Conservation (phyloP, 2,113 vertebrate species). For the Hydrolagus affinis region DNA sequence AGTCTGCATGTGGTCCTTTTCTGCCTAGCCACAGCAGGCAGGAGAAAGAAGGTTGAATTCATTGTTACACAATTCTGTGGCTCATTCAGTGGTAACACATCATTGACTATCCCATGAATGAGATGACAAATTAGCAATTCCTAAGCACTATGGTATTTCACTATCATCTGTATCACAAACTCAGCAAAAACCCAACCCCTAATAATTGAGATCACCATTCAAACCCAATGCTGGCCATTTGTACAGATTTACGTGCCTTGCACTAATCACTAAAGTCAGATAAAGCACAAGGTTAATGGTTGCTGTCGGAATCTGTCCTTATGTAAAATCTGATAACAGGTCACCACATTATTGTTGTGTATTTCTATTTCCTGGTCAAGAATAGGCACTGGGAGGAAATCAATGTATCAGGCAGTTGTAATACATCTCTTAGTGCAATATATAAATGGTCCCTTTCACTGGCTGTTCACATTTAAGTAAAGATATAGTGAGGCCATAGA, state of each 20-base stretch:
- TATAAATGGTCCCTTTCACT: constrained; percentile 73
- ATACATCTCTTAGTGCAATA: constrained; percentile 64
- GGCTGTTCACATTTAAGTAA: constrained; percentile 68
- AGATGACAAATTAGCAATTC: constrained; percentile 73
- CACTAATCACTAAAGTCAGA: constrained; percentile 76
- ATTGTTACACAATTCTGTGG: constrained; percentile 41
- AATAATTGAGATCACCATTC: constrained; percentile 60
- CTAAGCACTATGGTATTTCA: constrained; percentile 48
- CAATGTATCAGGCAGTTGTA: constrained; percentile 57
- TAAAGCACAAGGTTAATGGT: constrained; percentile 75
- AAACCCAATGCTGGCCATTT: constrained; percentile 55
- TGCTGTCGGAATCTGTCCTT: constrained; percentile 62
- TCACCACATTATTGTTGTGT: constrained; percentile 53
- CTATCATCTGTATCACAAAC: constrained; percentile 73
- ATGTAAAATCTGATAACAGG: constrained; percentile 72
- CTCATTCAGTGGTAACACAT: constrained; percentile 58
- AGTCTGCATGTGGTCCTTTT: constrained; percentile 1
- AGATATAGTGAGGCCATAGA: constrained; percentile 70
- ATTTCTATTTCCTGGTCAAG: constrained; percentile 53
- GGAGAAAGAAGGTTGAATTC: constrained; percentile 40
- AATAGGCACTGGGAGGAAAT: constrained; percentile 60
- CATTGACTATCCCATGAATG: constrained; percentile 60
- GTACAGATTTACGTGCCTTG: constrained; percentile 62
- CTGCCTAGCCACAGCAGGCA: constrained; percentile 4
- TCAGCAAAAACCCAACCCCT: constrained; percentile 67